These are phyloP conservation scores for Rhabdomys pumilio DNA, from an alignment of 2,797 vertebrate genomes.

Conservation along the genomic window DNA sequence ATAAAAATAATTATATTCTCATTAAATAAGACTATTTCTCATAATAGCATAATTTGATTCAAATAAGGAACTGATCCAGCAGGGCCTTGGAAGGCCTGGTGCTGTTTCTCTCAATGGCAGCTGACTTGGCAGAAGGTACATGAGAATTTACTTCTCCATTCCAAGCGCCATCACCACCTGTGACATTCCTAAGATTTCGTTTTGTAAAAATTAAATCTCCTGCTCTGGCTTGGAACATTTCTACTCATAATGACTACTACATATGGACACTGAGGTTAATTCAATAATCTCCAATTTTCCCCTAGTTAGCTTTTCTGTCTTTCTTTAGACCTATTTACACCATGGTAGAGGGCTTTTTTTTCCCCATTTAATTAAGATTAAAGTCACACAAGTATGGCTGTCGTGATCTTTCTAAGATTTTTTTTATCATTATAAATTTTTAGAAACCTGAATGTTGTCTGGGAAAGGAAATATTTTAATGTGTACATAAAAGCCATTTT, in stretches of 20 bases:
- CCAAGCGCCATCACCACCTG: conserved; percentile 44
- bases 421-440: conserved; percentile 70
- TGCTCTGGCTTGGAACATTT: conserved; percentile 59
- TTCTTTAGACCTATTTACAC: conserved; percentile 44
- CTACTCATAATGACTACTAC: conserved; percentile 47
- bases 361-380: conserved; percentile 68
- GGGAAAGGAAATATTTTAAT: conserved; percentile 54
- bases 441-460: conserved; percentile 67
- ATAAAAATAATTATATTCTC: conserved; percentile 80
- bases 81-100: not conserved
- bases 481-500: conserved; percentile 73
- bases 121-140: conserved; percentile 48
- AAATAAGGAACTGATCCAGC: conserved; percentile 59
- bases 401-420: conserved; percentile 70
- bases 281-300: conserved; percentile 41
- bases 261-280: conserved; percentile 4
- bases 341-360: conserved; percentile 51
- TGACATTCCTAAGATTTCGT: conserved; percentile 64
- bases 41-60: conserved; percentile 74
- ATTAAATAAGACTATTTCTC: conserved; percentile 77
- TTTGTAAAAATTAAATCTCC: conserved; percentile 72
- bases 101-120: conserved; percentile 52
- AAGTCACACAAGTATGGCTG: conserved; percentile 47
- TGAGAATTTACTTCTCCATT: conserved; percentile 51
- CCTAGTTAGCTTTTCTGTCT: conserved; percentile 48